Evolutionary conservation across 2,797 vertebrate genomes (phyloP), one percentile per base, ranked within the genome.

Genomic region (Hydrophis major): DNA sequence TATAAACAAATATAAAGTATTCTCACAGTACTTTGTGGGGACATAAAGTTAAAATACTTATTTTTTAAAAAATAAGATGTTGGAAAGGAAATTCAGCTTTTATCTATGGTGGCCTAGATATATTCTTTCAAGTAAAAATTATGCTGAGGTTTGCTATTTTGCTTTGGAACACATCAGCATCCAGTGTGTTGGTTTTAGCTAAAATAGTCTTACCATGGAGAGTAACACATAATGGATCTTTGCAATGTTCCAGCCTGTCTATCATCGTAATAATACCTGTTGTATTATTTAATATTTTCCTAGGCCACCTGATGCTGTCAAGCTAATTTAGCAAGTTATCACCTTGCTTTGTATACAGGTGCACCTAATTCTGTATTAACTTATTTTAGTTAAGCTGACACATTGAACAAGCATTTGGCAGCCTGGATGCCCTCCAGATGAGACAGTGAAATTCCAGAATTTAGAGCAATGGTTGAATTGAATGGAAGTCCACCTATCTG

Each of bases 311-410:
- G 91, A 69, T 95, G 55, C 66, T 90, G 66, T 42, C 42, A 42
- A 4, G 3, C 42, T 42, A 42, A 42, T 42, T 42, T 42, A 42
- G 42, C 42, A 42, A 2, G 42, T 42, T 42, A 42, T 42, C 42
- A 42, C 3, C 42, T 42, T 42, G 93, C 92, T 94, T 91, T 95
- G 93, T 69, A 89, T 94, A 95, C 93, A 96, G 95, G 94, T 96
- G 92, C 91, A 94, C 47, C 95, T 60, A 92, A 95, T 96, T 95
- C 95, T 94, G 95, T 95, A 86, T 94, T 91, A 93, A 94, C 63
- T 95, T 95, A 92, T 94, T 96, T 96, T 90, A 95, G 96, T 95
- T 94, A 96, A 89, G 94, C 92, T 92, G 89, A 86, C 0, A 0
- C 93, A 10, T 12, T 90, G n/a, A 32, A 87, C n/a, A 7, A 18